These are phyloP conservation scores for Mormyrus iriodes DNA, from an alignment of 2,113 vertebrate genomes.

Conservation along the genomic window DNA sequence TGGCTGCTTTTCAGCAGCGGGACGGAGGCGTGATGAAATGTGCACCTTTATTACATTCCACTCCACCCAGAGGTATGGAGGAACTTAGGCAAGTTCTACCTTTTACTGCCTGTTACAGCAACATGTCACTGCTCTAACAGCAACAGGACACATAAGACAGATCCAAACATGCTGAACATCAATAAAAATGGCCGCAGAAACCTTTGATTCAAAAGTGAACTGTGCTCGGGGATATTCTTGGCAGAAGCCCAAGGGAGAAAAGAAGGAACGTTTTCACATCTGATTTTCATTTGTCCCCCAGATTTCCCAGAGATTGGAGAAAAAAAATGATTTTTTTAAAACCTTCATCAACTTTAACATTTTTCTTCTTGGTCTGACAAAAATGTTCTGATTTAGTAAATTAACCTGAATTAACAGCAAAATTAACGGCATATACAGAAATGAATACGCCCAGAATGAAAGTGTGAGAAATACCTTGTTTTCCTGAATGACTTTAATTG, in stretches of 20 bases:
- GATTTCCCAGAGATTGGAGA: slow-evolving; percentile 1
- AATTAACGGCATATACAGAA: slow-evolving; percentile 58
- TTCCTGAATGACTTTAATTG: slow-evolving; percentile 22
- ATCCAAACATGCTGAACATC: not conserved
- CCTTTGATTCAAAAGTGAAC: not conserved
- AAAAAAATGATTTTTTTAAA: slow-evolving; percentile 15
- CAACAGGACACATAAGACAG: slow-evolving; percentile 5
- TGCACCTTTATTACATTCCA: slow-evolving; percentile 6
- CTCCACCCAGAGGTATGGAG: not conserved
- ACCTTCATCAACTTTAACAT: slow-evolving; percentile 18
- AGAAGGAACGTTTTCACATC: slow-evolving; percentile 30
- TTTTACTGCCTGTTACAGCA: slow-evolving; percentile 1
- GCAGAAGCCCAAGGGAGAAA: slow-evolving; percentile 1
- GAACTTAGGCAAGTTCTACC: not conserved
- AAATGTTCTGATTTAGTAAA: slow-evolving; percentile 41
- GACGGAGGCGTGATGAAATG: slow-evolving; percentile 17
- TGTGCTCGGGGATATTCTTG: slow-evolving; percentile 19
- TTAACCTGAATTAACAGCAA: too few relatives aligned
- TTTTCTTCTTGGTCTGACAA: slow-evolving; percentile 17
- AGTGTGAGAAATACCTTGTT: slow-evolving; percentile 29
- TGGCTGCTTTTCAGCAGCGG: slow-evolving; percentile 13
- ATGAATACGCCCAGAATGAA: slow-evolving; percentile 53
- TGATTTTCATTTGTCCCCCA: slow-evolving; percentile 30
- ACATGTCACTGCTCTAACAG: not conserved
- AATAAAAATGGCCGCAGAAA: slow-evolving; percentile 5